Percentiles rank a stretch among this genome's conserved stretches.
These are phyloP conservation scores for Ploceus nigricollis DNA, from an alignment of 2,113 vertebrate species.

Conservation along the genomic window DNA sequence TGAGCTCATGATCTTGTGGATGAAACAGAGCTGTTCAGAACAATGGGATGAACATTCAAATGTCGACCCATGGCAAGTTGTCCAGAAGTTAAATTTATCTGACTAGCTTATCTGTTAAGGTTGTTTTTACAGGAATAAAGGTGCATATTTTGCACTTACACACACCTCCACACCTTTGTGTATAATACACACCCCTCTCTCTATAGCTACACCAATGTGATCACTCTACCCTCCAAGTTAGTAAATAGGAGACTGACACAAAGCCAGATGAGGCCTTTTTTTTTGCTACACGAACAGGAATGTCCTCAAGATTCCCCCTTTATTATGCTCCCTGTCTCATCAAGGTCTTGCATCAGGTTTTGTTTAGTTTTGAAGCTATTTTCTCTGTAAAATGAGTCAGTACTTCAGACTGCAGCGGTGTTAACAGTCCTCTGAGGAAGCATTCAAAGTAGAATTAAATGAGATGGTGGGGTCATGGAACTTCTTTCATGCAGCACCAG, in stretches of 20 bases:
- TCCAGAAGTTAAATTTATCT: background rate
- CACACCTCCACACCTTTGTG: rapidly evolving
- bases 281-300: background rate
- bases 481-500: background rate
- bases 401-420: background rate
- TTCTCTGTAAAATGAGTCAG: background rate
- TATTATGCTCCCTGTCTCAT: background rate
- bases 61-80: background rate
- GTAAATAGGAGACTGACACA: background rate
- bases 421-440: background rate
- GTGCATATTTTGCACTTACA: background rate
- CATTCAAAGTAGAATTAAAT: background rate
- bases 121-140: background rate
- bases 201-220: rapidly evolving
- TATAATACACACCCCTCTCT: rapidly evolving
- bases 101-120: background rate
- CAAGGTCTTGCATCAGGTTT: background rate
- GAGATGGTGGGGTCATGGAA: background rate
- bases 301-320: background rate
- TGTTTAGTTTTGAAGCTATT: background rate
- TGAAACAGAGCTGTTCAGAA: background rate
- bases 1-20: background rate
- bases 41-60: background rate
- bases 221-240: background rate
- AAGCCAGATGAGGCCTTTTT: background rate